phyloP scores from a whole-genome alignment of 2,888 invertebrate genomes.

The Exephanes ischioxanthus region DNA sequence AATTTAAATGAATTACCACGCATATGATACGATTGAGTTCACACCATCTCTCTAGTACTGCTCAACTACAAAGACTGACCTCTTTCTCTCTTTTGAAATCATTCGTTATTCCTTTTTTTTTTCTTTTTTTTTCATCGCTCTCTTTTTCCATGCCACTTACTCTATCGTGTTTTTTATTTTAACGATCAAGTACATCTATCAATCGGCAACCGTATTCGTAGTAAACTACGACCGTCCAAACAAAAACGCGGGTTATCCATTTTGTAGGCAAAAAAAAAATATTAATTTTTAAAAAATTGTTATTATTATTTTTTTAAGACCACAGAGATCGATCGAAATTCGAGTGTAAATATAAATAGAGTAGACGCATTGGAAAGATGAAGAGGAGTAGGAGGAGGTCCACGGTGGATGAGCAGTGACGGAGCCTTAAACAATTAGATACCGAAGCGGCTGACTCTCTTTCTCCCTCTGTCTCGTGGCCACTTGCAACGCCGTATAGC shows the following conservation, averaged over 20 bases:
- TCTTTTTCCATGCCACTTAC: conserved; percentile 28
- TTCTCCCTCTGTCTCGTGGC: conserved; percentile 57
- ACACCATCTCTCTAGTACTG: conserved; percentile 51
- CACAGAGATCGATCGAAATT: not conserved
- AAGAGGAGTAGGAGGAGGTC: conserved; percentile 41
- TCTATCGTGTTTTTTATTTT: conserved; percentile 7
- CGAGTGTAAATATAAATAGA: conserved; percentile 8
- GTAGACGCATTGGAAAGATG: conserved; percentile 51
- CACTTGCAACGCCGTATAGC: conserved; percentile 34
- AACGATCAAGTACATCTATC: conserved; percentile 28
- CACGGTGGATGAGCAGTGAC: conserved; percentile 41
- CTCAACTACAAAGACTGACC: conserved; percentile 63
- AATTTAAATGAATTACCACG: conserved; percentile 66
- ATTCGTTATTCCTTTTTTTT: conserved; percentile 17
- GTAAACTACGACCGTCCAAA: conserved; percentile 61
- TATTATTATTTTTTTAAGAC: not conserved
- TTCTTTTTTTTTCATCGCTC: conserved; percentile 12
- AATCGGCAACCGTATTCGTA: conserved; percentile 37
- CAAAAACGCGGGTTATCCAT: conserved; percentile 45
- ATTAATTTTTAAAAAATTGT: not conserved
- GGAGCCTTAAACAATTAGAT: conserved; percentile 57
- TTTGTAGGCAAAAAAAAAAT: conserved; percentile 31
- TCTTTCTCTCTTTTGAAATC: conserved; percentile 50
- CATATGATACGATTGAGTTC: conserved; percentile 58
- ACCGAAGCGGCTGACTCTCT: conserved; percentile 63